Evolutionary conservation across 2,888 invertebrate genomes (phyloP), one percentile per base, ranked within the genome.

Genomic region (Seira musarum): DNA sequence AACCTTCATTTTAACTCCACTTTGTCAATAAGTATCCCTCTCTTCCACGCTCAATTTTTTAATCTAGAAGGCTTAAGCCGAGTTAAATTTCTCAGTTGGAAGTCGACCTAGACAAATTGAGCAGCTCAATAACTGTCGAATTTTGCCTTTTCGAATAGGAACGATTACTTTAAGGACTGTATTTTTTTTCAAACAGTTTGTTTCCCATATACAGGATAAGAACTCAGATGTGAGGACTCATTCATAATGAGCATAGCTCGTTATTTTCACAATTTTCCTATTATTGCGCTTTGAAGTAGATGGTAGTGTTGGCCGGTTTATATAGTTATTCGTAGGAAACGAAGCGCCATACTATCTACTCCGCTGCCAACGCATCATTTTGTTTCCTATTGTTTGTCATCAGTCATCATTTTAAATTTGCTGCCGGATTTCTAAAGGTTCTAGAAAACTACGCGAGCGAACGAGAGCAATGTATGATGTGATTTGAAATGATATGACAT

Each of bases 91-190:
- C 82, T 15, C 79, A 75, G 79, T 64, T 49, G 74, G 82, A 65
- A 35, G 68, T 64, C 82, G 82, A 82, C 82, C 79, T 75, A 75
- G 82, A 82, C 82, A 82, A 82, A 82, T 80, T 80, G 80, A 60
- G 70, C 74, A 80, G 21, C 80, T 80, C 74, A 80, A 80, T 80
- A 80, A 70, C 80, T 80, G 80, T 80, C 80, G 69, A 75, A 73
- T 70, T 80, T 69, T 22, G 60, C 21, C 22, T 5, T 5, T 5
- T 40, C 40, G 6, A 40, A 40, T 8, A 40, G 40, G 40, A 40
- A n/a, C n/a, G n/a, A n/a, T n/a, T n/a, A n/a, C n/a, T n/a, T n/a
- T n/a, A n/a, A n/a, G n/a, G n/a, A n/a, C n/a, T n/a, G n/a, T n/a
- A n/a, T n/a, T n/a, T n/a, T n/a, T n/a, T n/a, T n/a, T n/a, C n/a